Evolutionary conservation across 2,113 vertebrate species (phyloP).

Genomic region (Labrus mixtus): DNA sequence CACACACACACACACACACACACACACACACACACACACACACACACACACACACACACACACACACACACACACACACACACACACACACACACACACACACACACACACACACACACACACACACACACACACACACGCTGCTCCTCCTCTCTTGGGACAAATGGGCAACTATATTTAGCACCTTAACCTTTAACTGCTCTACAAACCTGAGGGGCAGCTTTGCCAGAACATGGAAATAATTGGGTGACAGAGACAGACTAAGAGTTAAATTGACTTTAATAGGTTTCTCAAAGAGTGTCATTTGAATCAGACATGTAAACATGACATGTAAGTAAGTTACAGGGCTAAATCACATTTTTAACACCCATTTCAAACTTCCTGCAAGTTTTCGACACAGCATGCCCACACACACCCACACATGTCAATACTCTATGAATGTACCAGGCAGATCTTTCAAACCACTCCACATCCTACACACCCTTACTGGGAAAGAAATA

Average conservation of each 20-base stretch:
- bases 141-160: constrained; percentile 52
- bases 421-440: constrained; percentile 1
- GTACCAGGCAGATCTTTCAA: not conserved
- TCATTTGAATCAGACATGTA: not conserved
- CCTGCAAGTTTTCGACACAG: not conserved
- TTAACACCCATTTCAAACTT: not conserved
- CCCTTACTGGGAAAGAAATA: not conserved
- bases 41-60: not conserved
- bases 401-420: constrained; percentile 20
- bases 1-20: too few species aligned
- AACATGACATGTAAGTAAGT: not conserved
- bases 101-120: too few species aligned
- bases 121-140: too few species aligned
- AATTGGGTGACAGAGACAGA: constrained; percentile 1
- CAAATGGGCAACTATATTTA: constrained; percentile 75
- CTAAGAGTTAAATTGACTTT: not conserved
- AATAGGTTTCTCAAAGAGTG: not conserved
- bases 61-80: not conserved
- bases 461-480: constrained; percentile 18
- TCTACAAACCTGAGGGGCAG: constrained; percentile 48
- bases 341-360: not conserved
- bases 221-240: constrained; percentile 1
- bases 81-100: too few species aligned
- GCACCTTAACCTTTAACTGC: constrained; percentile 74
- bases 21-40: too few species aligned